A percentile compares a stretch with the other conserved stretches of the same genome.
These are phyloP conservation scores for Gobius niger DNA, from an alignment of 2,113 vertebrate species.

Conservation along the genomic window DNA sequence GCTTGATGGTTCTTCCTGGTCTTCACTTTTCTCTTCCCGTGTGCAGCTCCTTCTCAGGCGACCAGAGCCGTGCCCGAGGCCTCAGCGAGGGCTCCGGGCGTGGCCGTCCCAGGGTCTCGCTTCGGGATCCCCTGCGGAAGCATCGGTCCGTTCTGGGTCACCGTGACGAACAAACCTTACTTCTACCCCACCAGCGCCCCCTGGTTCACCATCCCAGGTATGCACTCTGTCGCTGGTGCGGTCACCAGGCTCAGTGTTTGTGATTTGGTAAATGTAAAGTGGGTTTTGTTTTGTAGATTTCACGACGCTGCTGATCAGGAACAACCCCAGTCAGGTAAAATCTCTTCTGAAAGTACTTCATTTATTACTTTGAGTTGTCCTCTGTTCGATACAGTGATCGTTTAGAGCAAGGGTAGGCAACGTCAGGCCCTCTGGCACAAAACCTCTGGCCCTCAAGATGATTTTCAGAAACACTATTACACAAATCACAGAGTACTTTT, in stretches of 20 bases:
- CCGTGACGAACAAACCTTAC: constrained; percentile 28
- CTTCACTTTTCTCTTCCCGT: too few relatives aligned
- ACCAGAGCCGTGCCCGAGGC: constrained; percentile 21
- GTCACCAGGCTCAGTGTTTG: too few relatives aligned
- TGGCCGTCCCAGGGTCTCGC: fast-evolving
- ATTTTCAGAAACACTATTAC: too few relatives aligned
- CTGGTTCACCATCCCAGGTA: constrained; percentile 60
- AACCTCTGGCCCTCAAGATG: too few relatives aligned
- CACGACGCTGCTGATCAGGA: neutral
- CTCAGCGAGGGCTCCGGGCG: fast-evolving
- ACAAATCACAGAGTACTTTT: too few relatives aligned
- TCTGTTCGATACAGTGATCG: too few relatives aligned
- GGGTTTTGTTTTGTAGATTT: neutral
- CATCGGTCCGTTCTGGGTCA: constrained; percentile 33
- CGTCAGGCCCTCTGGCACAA: too few relatives aligned
- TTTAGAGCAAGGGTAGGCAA: too few relatives aligned
- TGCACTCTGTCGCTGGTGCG: too few relatives aligned
- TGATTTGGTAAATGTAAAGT: too few relatives aligned
- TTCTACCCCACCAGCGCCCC: constrained; percentile 39
- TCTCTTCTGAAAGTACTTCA: neutral
- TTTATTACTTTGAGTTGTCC: neutral
- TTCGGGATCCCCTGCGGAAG: neutral
- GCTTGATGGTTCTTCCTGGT: too few relatives aligned
- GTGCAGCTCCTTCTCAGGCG: constrained; percentile 20
- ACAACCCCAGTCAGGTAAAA: neutral